Conservation (phyloP, 1,140 invertebrate species). For the Euschistus heros region DNA sequence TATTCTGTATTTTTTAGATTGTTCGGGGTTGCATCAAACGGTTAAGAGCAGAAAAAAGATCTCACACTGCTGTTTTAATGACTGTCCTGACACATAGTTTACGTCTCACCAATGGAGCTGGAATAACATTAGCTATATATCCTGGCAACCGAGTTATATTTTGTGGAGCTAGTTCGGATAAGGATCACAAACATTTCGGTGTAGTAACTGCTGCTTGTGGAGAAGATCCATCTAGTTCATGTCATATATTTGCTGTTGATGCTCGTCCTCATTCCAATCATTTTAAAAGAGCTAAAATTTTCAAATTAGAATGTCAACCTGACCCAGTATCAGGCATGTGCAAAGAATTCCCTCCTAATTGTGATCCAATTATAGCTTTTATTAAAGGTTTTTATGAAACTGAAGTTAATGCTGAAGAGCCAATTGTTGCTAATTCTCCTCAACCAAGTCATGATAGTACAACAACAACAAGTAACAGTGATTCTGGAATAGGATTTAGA, state of each 20-base stretch:
- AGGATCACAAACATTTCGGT: slow-evolving; percentile 84
- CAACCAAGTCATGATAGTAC: slow-evolving; percentile 71
- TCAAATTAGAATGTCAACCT: slow-evolving; percentile 64
- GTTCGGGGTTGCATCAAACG: slow-evolving; percentile 74
- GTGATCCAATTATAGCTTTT: slow-evolving; percentile 70
- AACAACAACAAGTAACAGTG: slow-evolving; percentile 81
- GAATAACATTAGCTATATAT: slow-evolving; percentile 58
- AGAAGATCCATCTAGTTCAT: slow-evolving; percentile 64
- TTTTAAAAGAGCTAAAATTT: slow-evolving; percentile 57
- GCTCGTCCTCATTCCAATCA: slow-evolving; percentile 76
- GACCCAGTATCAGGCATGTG: slow-evolving; percentile 58
- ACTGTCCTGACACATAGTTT: slow-evolving; percentile 69
- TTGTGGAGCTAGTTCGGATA: slow-evolving; percentile 79
- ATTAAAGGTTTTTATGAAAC: slow-evolving; percentile 43
- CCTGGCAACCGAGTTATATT: slow-evolving; percentile 76
- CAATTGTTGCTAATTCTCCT: slow-evolving; percentile 54
- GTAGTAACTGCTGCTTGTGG: slow-evolving; percentile 66
- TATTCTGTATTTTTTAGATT: slow-evolving; percentile 38
- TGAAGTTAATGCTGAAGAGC: slow-evolving; percentile 32
- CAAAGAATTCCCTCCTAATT: slow-evolving; percentile 79
- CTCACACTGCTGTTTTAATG: slow-evolving; percentile 75
- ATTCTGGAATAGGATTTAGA: slow-evolving; percentile 86
- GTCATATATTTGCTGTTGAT: slow-evolving; percentile 91
- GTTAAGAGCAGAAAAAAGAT: slow-evolving; percentile 77
- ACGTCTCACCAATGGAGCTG: slow-evolving; percentile 56